phyloP scores from a whole-genome alignment of 1,140 invertebrate species.

The Brachionus manjavacas region DNA sequence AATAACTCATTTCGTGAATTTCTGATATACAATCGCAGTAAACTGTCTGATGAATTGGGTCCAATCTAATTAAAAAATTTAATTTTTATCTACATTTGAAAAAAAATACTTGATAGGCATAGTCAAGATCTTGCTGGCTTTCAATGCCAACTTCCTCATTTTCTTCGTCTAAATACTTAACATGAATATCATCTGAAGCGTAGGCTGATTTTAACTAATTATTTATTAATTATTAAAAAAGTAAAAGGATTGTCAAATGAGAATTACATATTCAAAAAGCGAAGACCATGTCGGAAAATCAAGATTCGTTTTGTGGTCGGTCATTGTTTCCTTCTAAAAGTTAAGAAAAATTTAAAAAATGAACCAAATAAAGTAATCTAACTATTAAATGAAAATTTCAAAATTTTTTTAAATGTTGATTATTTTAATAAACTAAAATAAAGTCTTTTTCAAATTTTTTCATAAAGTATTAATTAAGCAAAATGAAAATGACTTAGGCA shows the following conservation, averaged over 20 bases:
- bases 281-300: neutral
- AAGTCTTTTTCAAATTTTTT: too few relatives aligned
- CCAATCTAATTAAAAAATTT: slow-evolving; percentile 1
- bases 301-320: neutral
- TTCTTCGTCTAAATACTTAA: slow-evolving; percentile 25
- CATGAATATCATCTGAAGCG: neutral
- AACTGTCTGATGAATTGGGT: neutral
- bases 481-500: too few relatives aligned
- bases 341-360: neutral
- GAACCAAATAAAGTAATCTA: too few relatives aligned
- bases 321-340: neutral
- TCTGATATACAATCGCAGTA: neutral
- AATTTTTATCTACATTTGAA: neutral
- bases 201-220: neutral
- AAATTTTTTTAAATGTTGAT: too few relatives aligned
- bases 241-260: neutral
- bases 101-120: slow-evolving; percentile 18
- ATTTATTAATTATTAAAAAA: neutral
- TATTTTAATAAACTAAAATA: too few relatives aligned
- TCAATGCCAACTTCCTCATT: slow-evolving; percentile 33
- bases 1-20: neutral
- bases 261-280: neutral
- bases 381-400: too few relatives aligned
- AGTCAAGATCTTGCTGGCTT: slow-evolving; percentile 3
- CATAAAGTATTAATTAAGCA: too few relatives aligned